Evolutionary conservation across 2,113 vertebrate species (phyloP).

Genomic region (Dicaeum eximium): DNA sequence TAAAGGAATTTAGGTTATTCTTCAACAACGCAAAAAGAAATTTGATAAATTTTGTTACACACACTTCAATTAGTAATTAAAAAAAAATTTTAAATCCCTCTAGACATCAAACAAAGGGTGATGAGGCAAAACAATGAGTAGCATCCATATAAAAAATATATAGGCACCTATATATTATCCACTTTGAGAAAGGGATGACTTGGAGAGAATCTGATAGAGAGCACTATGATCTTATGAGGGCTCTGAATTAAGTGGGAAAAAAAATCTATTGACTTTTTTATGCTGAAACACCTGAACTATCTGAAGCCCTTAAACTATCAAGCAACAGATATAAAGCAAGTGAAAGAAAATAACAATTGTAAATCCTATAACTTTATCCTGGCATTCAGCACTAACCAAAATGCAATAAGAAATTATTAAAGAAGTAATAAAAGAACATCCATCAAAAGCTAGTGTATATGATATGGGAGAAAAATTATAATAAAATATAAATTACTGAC

Average conservation of each 20-base stretch:
- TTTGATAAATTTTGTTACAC: background rate
- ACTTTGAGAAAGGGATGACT: background rate
- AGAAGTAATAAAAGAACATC: background rate
- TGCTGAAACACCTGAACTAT: background rate
- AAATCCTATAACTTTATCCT: background rate
- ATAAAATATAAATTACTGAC: background rate
- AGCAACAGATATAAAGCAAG: background rate
- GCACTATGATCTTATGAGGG: background rate
- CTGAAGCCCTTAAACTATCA: background rate
- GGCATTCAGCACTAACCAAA: background rate
- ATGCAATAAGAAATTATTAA: background rate
- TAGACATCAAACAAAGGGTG: background rate
- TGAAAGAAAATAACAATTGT: background rate
- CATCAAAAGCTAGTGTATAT: background rate
- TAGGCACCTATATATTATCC: background rate
- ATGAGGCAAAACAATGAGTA: background rate
- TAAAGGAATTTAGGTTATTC: background rate
- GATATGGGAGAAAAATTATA: background rate
- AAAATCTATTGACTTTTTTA: background rate
- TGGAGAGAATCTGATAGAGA: background rate
- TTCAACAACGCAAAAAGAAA: background rate
- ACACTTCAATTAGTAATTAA: background rate
- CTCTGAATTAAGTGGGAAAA: background rate
- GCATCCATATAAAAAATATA: background rate
- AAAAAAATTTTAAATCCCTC: background rate